These are phyloP conservation scores for Blastomussa wellsi DNA, from an alignment of 92 coral and sea anemone genomes.

Conservation along the genomic window DNA sequence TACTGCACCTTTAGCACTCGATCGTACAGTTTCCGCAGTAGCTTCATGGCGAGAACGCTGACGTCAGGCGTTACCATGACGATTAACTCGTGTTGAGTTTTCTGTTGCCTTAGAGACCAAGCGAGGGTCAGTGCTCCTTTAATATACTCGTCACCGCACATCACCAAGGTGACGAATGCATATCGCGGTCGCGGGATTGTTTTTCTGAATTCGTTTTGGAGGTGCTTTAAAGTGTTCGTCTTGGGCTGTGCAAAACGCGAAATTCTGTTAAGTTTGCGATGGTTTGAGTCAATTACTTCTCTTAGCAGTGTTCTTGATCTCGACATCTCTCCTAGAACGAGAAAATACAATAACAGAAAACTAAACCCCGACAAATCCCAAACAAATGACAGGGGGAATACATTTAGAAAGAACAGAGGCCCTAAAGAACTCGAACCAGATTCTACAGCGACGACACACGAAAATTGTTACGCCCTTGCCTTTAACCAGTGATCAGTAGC, in stretches of 20 bases:
- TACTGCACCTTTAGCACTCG: slow-evolving; percentile 75
- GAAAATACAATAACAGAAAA: background rate
- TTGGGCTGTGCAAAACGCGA: slow-evolving; percentile 23
- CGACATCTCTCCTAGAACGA: slow-evolving; percentile 7
- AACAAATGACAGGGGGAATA: background rate
- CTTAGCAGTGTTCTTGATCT: background rate
- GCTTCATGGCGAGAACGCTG: slow-evolving; percentile 59
- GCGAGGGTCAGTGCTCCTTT: slow-evolving; percentile 81
- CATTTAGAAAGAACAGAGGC: background rate
- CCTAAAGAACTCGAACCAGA: background rate
- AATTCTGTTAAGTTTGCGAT: slow-evolving; percentile 28
- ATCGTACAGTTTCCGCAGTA: slow-evolving; percentile 77
- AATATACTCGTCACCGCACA: slow-evolving; percentile 87
- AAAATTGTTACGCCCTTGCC: background rate
- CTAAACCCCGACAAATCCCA: background rate
- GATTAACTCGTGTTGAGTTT: slow-evolving; percentile 75
- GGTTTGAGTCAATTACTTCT: slow-evolving; percentile 25
- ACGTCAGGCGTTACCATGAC: slow-evolving; percentile 94
- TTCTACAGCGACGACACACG: too few relatives aligned
- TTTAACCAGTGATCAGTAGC: background rate
- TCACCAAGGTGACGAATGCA: slow-evolving; percentile 82
- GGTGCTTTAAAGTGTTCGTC: slow-evolving; percentile 12
- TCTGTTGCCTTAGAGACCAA: slow-evolving; percentile 90
- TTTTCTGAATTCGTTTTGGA: slow-evolving; percentile 61
- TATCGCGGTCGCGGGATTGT: slow-evolving; percentile 79